phyloP scores from a whole-genome alignment of 2,888 invertebrate genomes.

The Melanotus villosus region DNA sequence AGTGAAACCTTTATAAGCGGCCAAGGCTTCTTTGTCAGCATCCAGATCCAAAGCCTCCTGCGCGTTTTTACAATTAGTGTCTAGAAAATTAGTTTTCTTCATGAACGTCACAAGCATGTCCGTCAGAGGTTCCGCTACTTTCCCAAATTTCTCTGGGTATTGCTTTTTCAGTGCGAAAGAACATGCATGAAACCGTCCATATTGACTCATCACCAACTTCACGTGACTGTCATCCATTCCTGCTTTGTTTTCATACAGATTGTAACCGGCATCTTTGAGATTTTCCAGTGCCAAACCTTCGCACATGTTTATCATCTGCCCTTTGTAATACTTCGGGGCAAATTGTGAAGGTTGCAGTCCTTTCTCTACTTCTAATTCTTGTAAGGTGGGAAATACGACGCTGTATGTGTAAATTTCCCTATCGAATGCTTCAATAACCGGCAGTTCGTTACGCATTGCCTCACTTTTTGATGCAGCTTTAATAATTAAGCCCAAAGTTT shows the following conservation, averaged over 20 bases:
- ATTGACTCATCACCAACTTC: conserved; percentile 54
- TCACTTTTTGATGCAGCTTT: conserved; percentile 31
- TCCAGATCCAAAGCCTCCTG: neutral
- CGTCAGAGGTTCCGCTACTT: neutral
- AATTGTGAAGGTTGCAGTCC: conserved; percentile 13
- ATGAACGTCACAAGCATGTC: neutral
- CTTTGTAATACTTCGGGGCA: conserved; percentile 54
- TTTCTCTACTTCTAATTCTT: conserved; percentile 10
- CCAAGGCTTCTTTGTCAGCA: neutral
- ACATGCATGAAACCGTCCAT: conserved; percentile 60
- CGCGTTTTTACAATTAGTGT: neutral
- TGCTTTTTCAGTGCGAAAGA: conserved; percentile 58
- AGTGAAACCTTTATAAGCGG: conserved; percentile 20
- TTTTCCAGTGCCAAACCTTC: conserved; percentile 58
- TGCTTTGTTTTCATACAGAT: conserved; percentile 54
- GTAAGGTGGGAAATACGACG: neutral
- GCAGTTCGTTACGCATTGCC: neutral
- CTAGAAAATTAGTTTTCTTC: neutral
- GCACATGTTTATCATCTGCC: neutral
- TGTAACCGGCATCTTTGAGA: conserved; percentile 53
- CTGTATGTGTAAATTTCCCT: conserved; percentile 21
- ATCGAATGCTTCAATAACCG: neutral
- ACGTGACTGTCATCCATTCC: conserved; percentile 58
- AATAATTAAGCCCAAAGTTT: conserved; percentile 35
- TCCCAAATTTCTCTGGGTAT: too few species aligned